Conservation (phyloP, 1,140 invertebrate genomes). For the Penaeus indicus region DNA sequence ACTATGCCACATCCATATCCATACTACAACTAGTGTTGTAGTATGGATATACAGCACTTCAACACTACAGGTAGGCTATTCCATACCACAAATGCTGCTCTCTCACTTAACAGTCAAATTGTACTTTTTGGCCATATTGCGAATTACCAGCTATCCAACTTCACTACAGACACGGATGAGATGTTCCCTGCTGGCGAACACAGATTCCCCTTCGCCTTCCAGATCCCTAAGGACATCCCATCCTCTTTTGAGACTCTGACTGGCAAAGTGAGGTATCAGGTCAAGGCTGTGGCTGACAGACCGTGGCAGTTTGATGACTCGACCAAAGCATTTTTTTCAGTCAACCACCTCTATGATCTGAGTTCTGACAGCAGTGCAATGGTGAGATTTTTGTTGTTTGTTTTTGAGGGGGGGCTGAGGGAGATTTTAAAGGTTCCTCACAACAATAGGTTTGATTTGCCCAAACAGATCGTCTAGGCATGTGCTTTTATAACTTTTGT, state of each 20-base stretch:
- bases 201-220: slow-evolving; percentile 12
- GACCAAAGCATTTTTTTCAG: background rate
- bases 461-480: too few species aligned
- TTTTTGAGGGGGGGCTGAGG: too few species aligned
- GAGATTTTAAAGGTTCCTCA: too few species aligned
- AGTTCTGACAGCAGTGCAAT: background rate
- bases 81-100: too few species aligned
- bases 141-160: background rate
- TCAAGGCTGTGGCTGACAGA: slow-evolving; percentile 34
- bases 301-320: background rate
- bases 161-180: background rate
- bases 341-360: slow-evolving; percentile 26
- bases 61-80: too few species aligned
- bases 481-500: too few species aligned
- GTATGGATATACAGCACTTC: too few species aligned
- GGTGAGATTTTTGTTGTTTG: background rate
- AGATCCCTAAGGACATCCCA: slow-evolving; percentile 15
- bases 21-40: too few species aligned
- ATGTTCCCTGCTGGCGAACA: background rate
- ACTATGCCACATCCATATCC: too few species aligned
- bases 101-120: too few species aligned
- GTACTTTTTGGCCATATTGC: too few species aligned
- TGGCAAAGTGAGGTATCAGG: slow-evolving; percentile 16
- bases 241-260: background rate
- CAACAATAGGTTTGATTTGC: too few species aligned